Base-by-base conservation (phyloP, 2,888 invertebrate species). In the Aleiodes leptofemur region DNA sequence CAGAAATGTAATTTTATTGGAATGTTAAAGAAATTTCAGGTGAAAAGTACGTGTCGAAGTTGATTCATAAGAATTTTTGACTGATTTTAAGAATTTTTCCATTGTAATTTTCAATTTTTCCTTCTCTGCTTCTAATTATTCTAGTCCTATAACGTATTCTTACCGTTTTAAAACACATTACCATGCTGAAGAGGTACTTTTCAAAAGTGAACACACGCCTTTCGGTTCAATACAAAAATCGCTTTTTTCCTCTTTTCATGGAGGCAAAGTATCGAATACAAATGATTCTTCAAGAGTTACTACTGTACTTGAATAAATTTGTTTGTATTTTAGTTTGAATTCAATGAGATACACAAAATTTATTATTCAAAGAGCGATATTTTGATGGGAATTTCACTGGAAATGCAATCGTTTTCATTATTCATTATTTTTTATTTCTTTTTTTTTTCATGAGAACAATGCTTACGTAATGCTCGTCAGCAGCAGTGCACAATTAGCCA, bases 171-270 rank as follows among this genome's bases (percentile, higher is more conserved):
- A n/a, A 68, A 64, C 48, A 50, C 61, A 77, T 77, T 76, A 73
- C 70, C 66, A 77, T 77, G 76, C 77, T 31, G 53, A 69, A 68
- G 61, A 69, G 73, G 76, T 76, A 68, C 57, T 68, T 69, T 71
- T 74, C 55, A 43, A 2, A 23, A 69, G 16, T 57, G 57, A 29
- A 57, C 31, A 57, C 31, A 57, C 57, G 64, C 56, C 53, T 69
- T 29, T 14, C 43, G n/a, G 16, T n/a, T 61, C 72, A 29, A 55
- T 71, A 70, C 53, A 43, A 23, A 23, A 31, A 59, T 59, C 59
- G 29, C 23, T 38, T 59, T n/a, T 43, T 43, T 43, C 43, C 43
- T 43, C 11, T 43, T 38, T 31, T 59, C 34, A 9, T n/a, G 34
- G 34, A 38, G 16, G 38, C n/a, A 38, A 34, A 59, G 59, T 59